Evolutionary conservation across 2,113 vertebrate genomes (phyloP).

Genomic region (Colius striatus): DNA sequence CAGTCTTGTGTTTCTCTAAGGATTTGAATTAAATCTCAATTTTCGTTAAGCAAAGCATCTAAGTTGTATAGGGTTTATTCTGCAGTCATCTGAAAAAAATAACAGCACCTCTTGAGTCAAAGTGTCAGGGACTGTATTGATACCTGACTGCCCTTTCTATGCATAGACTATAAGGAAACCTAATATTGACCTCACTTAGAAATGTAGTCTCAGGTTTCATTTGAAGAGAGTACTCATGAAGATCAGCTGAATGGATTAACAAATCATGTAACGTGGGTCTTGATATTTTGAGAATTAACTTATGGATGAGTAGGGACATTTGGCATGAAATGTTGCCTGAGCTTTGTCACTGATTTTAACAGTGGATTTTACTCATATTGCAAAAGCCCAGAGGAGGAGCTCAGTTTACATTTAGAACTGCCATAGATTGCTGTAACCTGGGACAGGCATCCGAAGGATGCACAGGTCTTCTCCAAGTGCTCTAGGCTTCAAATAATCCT

Average conservation of each 20-base stretch:
- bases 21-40: neutral
- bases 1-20: neutral
- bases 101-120: neutral
- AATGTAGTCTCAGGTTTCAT: neutral
- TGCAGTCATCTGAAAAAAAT: neutral
- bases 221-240: neutral
- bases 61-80: neutral
- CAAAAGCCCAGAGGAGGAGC: neutral
- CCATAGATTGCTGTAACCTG: neutral
- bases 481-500: conserved; percentile 18
- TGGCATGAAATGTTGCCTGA: neutral
- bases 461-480: neutral
- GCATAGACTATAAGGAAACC: neutral
- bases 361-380: neutral
- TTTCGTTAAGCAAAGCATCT: neutral
- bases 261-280: neutral
- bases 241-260: neutral
- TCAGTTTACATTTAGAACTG: neutral
- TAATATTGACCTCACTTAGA: neutral
- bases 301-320: neutral
- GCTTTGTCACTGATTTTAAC: neutral
- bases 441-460: neutral
- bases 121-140: neutral
- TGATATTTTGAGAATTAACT: neutral
- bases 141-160: neutral